These are phyloP conservation scores for Arion vulgaris DNA, from an alignment of 1,140 invertebrate genomes.

Conservation along the genomic window DNA sequence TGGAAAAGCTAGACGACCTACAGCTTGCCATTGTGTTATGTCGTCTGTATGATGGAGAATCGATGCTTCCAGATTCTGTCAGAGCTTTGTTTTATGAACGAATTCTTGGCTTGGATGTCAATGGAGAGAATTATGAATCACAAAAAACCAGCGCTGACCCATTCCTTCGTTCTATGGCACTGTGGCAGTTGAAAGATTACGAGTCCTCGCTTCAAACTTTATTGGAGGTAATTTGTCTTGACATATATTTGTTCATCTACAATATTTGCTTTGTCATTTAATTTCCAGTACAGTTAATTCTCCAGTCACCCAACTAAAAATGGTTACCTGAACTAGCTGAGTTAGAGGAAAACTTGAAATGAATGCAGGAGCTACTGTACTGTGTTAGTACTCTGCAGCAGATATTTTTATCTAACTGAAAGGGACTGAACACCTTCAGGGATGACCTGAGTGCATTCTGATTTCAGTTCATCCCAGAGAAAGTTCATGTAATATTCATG, in stretches of 20 bases:
- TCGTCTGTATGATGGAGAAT: slow-evolving; percentile 84
- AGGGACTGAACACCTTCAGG: no score
- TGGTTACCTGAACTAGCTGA: no score
- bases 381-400: no score
- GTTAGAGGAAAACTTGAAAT: no score
- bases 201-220: slow-evolving; percentile 90
- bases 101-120: slow-evolving; percentile 72
- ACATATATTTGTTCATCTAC: neutral
- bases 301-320: no score
- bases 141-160: slow-evolving; percentile 91
- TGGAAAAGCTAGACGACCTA: slow-evolving; percentile 94
- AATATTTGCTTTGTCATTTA: no score
- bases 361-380: no score
- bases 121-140: slow-evolving; percentile 78
- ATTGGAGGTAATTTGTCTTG: slow-evolving; percentile 79
- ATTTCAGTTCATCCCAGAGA: no score
- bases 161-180: slow-evolving; percentile 96
- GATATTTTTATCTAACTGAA: no score
- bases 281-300: no score
- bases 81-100: slow-evolving; percentile 75
- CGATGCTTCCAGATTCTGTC: slow-evolving; percentile 61
- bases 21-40: slow-evolving; percentile 96
- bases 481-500: no score
- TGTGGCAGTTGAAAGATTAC: slow-evolving; percentile 96
- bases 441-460: no score